Conservation (phyloP, 1,140 invertebrate genomes). For the Drosophila lacteicornis region DNA sequence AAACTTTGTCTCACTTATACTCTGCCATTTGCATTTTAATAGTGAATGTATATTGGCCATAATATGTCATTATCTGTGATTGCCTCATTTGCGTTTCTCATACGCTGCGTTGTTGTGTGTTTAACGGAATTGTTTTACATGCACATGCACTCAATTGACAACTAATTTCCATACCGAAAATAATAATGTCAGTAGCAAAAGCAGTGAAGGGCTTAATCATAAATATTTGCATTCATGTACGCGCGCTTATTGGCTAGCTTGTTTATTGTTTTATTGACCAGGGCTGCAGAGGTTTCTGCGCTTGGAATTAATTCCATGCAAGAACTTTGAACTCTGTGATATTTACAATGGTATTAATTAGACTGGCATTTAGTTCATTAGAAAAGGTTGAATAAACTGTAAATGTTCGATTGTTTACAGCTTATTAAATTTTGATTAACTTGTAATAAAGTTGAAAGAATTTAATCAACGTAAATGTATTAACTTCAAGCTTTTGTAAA, state of each 20-base stretch:
- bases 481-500: neutral
- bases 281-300: neutral
- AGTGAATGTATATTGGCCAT: slow-evolving; percentile 5
- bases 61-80: slow-evolving; percentile 27
- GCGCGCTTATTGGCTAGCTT: slow-evolving; percentile 2
- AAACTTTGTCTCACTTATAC: slow-evolving; percentile 7
- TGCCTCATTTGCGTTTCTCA: slow-evolving; percentile 19
- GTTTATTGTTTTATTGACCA: slow-evolving; percentile 23
- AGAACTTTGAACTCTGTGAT: neutral
- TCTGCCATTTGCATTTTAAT: slow-evolving; percentile 22
- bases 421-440: neutral
- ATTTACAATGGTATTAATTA: neutral
- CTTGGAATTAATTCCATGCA: neutral
- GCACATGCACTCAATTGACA: slow-evolving; percentile 12
- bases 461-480: neutral
- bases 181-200: slow-evolving; percentile 11
- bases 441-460: neutral
- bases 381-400: neutral
- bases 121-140: slow-evolving; percentile 7
- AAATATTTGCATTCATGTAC: slow-evolving; percentile 7
- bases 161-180: slow-evolving; percentile 11
- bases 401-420: neutral
- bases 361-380: neutral
- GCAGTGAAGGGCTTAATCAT: neutral
- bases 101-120: slow-evolving; percentile 3